Percentiles rank a stretch among this genome's conserved stretches.
Evolutionary conservation across 2,888 invertebrate species (phyloP).

Genomic region (Dasypolia templi): DNA sequence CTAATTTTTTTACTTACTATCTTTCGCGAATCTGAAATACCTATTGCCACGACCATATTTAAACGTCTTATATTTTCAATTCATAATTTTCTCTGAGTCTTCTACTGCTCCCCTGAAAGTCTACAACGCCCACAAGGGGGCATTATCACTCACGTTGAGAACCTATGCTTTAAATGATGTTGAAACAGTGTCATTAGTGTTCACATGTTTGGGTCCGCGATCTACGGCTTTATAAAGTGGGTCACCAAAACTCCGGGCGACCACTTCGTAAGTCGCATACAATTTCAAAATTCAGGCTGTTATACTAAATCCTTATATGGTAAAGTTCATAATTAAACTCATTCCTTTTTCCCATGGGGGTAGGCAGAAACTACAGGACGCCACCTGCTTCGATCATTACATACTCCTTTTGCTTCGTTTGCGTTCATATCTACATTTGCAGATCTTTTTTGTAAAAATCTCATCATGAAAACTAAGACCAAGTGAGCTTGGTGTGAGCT

Average conservation of each 20-base stretch:
- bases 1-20: too few species aligned
- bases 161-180: not conserved
- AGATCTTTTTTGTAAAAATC: not conserved
- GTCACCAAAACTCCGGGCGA: slow-evolving; percentile 6
- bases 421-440: too few species aligned
- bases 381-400: not conserved
- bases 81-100: too few species aligned
- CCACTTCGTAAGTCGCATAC: slow-evolving; percentile 4
- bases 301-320: not conserved
- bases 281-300: not conserved
- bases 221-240: slow-evolving; percentile 9
- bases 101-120: too few species aligned
- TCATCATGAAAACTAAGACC: not conserved
- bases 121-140: too few species aligned
- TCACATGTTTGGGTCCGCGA: slow-evolving; percentile 15
- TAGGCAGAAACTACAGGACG: not conserved
- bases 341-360: not conserved
- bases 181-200: not conserved
- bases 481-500: not conserved
- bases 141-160: too few species aligned
- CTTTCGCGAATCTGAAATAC: too few species aligned
- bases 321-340: not conserved
- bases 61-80: too few species aligned
- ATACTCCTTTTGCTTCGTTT: not conserved
- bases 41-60: too few species aligned